Percentiles rank a stretch among this genome's conserved stretches.
phyloP scores from a whole-genome alignment of 2,888 invertebrate species.

The Lasioglossum vierecki region DNA sequence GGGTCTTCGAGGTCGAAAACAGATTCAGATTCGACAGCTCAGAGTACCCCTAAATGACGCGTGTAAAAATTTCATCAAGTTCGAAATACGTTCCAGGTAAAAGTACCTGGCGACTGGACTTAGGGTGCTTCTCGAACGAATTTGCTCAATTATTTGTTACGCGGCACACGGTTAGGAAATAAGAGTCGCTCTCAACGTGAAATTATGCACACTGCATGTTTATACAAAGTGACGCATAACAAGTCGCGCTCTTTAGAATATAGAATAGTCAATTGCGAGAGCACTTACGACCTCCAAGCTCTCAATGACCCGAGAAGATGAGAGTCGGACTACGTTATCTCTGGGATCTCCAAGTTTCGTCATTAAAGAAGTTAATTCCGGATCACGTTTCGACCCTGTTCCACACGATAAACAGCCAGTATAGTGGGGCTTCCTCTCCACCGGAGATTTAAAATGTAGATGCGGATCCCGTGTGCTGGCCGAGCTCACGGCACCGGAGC shows the following conservation, averaged over 20 bases:
- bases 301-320: background rate
- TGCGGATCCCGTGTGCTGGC: background rate
- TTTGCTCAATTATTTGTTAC: background rate
- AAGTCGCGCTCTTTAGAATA: background rate
- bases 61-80: too few species aligned
- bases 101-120: too few species aligned
- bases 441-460: conserved; percentile 16
- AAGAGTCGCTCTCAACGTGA: background rate
- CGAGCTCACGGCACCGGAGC: background rate
- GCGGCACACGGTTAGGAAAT: background rate
- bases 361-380: conserved; percentile 6
- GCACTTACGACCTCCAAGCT: background rate
- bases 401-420: conserved; percentile 3
- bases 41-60: too few species aligned
- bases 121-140: too few species aligned
- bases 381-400: background rate
- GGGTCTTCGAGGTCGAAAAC: too few species aligned
- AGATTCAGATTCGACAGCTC: too few species aligned
- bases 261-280: background rate
- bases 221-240: background rate
- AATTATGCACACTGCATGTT: background rate
- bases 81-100: too few species aligned
- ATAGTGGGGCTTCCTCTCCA: background rate
- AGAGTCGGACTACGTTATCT: background rate
- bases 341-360: conserved; percentile 9